A percentile compares a stretch with the other conserved stretches of the same genome.
Evolutionary conservation across 2,797 vertebrate genomes (phyloP).

Genomic region (Neoniphon sammara): DNA sequence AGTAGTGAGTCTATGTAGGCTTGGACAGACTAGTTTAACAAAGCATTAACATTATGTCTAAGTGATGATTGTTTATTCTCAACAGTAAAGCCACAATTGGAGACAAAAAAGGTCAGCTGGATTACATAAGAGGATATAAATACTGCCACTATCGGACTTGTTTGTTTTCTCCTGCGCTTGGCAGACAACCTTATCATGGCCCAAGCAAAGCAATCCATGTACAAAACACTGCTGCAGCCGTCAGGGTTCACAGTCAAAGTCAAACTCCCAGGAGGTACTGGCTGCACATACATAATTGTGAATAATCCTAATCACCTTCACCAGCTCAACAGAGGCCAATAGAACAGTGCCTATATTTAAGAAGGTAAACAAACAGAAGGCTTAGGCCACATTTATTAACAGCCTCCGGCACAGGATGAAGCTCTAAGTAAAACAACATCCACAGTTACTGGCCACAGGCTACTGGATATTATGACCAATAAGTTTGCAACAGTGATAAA

Average conservation of each 20-base stretch:
- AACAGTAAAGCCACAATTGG: slow-evolving; percentile 42
- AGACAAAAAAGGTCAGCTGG: slow-evolving; percentile 22
- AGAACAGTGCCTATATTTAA: slow-evolving; percentile 16
- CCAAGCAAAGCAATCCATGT: slow-evolving; percentile 56
- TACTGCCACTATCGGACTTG: slow-evolving; percentile 75
- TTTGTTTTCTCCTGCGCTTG: slow-evolving; percentile 72
- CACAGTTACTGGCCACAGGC: neutral
- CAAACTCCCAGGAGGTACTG: slow-evolving; percentile 36
- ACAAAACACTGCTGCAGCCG: slow-evolving; percentile 54
- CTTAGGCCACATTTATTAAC: slow-evolving; percentile 15
- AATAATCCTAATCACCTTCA: slow-evolving; percentile 67
- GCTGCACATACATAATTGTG: slow-evolving; percentile 37
- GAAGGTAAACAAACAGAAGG: slow-evolving; percentile 55
- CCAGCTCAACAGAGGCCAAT: slow-evolving; percentile 41
- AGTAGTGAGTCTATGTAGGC: neutral
- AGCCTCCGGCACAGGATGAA: neutral
- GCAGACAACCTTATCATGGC: slow-evolving; percentile 67
- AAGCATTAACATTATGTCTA: neutral
- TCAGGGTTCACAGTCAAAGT: slow-evolving; percentile 58
- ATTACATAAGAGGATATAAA: slow-evolving; percentile 69
- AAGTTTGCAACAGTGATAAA: neutral
- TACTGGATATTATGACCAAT: neutral
- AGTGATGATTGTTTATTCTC: slow-evolving; percentile 28
- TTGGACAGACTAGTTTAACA: neutral
- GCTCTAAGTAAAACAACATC: neutral